Conservation (phyloP, 2,113 vertebrate species). For the Setophaga kirtlandii region DNA sequence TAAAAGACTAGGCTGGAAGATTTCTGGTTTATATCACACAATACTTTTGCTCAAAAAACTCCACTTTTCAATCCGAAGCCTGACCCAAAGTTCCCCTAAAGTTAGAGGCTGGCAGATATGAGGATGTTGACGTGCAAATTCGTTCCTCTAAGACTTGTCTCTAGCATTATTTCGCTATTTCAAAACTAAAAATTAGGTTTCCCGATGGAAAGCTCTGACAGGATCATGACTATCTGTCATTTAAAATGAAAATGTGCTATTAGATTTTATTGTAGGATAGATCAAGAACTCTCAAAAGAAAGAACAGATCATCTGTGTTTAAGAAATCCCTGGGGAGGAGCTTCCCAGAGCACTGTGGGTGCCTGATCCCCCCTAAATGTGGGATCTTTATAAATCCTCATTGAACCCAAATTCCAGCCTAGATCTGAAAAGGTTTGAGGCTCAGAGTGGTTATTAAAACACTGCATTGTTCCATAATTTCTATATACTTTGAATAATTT, state of each 20-base stretch:
- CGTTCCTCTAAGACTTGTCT: background rate
- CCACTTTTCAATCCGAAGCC: background rate
- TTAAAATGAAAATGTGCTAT: background rate
- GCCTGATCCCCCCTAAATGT: rapidly evolving
- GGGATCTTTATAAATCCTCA: background rate
- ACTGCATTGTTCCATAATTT: background rate
- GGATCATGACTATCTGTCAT: background rate
- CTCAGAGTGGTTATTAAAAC: background rate
- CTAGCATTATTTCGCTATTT: background rate
- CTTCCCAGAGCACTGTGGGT: background rate
- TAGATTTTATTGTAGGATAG: background rate
- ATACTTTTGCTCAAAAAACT: background rate
- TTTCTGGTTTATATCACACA: background rate
- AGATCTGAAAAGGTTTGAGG: background rate
- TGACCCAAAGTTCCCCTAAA: background rate
- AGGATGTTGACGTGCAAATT: background rate
- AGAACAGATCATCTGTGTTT: background rate
- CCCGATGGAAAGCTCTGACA: background rate
- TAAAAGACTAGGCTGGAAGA: background rate
- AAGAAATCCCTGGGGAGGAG: background rate
- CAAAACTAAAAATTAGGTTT: background rate
- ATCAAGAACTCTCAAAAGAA: background rate
- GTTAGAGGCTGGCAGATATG: background rate
- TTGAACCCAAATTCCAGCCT: background rate
- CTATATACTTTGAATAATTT: background rate